Evolutionary conservation across 2,113 vertebrate species (phyloP).

Genomic region (Xenopus borealis): DNA sequence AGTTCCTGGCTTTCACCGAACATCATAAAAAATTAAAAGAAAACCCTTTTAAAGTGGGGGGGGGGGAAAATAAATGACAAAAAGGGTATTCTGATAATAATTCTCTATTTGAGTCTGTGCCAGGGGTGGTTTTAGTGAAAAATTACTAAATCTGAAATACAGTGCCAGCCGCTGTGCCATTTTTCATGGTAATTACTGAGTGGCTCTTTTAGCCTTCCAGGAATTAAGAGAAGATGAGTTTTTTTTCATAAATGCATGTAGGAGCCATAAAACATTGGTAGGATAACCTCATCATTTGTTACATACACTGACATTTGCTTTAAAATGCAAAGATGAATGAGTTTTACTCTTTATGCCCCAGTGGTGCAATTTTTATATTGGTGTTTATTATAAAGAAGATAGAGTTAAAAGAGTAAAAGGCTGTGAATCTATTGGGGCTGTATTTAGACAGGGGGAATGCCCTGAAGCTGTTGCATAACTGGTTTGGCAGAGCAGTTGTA

Average conservation of each 20-base stretch:
- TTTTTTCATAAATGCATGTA: neutral
- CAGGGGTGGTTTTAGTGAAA: constrained; percentile 11
- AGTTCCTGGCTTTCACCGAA: neutral
- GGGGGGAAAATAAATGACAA: neutral
- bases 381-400: no score
- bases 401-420: no score
- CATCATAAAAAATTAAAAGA: neutral
- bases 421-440: no score
- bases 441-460: no score
- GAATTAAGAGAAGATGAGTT: constrained; percentile 14
- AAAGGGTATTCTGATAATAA: constrained; percentile 20
- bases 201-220: neutral
- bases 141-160: constrained; percentile 10
- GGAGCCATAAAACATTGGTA: neutral
- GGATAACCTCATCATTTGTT: neutral
- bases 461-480: no score
- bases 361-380: no score
- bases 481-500: no score
- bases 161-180: constrained; percentile 4
- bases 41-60: neutral
- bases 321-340: no score
- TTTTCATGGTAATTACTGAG: constrained; percentile 23
- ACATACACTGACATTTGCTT: neutral
- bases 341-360: no score
- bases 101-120: neutral